These are phyloP conservation scores for Drosophila teissieri DNA, from an alignment of 1,140 invertebrate genomes.

Conservation along the genomic window DNA sequence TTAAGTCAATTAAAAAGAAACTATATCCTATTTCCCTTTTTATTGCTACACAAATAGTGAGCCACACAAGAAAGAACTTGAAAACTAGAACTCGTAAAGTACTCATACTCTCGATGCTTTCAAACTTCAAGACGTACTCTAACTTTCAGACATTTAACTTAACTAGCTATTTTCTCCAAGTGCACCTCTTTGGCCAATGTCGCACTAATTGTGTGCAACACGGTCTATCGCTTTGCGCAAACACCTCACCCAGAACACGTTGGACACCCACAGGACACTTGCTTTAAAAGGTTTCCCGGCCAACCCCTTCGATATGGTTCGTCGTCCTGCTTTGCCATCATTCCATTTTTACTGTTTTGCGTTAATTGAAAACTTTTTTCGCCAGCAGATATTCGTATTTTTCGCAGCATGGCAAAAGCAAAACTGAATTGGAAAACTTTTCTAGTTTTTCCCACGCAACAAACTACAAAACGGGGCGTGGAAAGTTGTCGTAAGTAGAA, in stretches of 20 bases:
- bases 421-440: constrained; percentile 79
- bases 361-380: constrained; percentile 79
- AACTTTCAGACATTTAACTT: too few relatives aligned
- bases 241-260: constrained; percentile 52
- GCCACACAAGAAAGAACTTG: too few relatives aligned
- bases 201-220: constrained; percentile 71
- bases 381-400: constrained; percentile 67
- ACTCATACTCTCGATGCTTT: too few relatives aligned
- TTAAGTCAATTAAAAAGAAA: background rate
- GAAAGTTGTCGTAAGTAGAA: constrained; percentile 49
- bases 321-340: background rate
- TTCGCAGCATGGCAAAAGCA: constrained; percentile 52
- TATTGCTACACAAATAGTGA: too few relatives aligned
- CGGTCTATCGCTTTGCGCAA: constrained; percentile 57
- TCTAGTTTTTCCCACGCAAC: constrained; percentile 34
- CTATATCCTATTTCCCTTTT: too few relatives aligned
- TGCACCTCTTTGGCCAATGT: constrained; percentile 45
- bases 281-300: constrained; percentile 66
- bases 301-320: constrained; percentile 9
- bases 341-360: constrained; percentile 74
- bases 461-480: constrained; percentile 7
- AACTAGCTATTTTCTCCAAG: background rate
- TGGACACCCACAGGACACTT: constrained; percentile 47
- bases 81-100: too few relatives aligned
- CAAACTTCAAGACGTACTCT: too few relatives aligned